Base-by-base conservation (phyloP, 2,888 invertebrate species). In the Drosophila tripunctata region DNA sequence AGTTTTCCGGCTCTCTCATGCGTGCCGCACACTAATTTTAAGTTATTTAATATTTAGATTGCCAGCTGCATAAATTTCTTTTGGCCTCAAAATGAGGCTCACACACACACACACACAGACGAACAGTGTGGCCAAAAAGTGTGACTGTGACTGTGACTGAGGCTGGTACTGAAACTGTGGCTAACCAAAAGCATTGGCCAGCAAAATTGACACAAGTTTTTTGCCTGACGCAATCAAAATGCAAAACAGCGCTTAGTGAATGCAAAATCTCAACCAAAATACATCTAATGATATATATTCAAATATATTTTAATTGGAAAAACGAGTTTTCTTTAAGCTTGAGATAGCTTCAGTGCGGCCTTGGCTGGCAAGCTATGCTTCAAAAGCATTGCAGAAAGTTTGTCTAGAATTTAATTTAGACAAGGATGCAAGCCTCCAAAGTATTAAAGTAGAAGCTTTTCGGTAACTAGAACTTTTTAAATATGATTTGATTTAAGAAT, bases 1-100 rank as follows among this genome's bases (percentile, higher is more conserved):
- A 80, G 80, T 87, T 81, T 81, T 87, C 66, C 81, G 84, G 67
- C 50, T 56, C 81, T 67, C 64, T 69, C 81, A 81, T 81, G 81
- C 84, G 81, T 87, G 75, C 47, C 64, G 81, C 84, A 72, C 84
- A 84, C 87, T 81, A 81, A 81, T 81, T 87, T 69, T 64, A 38
- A 69, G 75, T 67, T 80, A 75, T 81, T 81, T 87, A 86, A 81
- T 80, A 86, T 86, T 77, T 64, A 74, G 80, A 71, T 77, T 68
- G 73, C 58, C 64, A 65, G 68, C 66, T 77, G 81, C 84, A 81
- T 83, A 78, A 65, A 80, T 72, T 77, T 64, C 33, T 27, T 24
- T 30, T 24, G 33, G n/a, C 33, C 57, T 36, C 14, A 2, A 12
- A 35, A 33, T 48, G 35, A 33, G 30, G 31, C 30, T 50, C n/a